Evolutionary conservation across 2,113 vertebrate species (phyloP), one percentile per base, ranked within the genome.

Genomic region (Hippopotamus amphibius): DNA sequence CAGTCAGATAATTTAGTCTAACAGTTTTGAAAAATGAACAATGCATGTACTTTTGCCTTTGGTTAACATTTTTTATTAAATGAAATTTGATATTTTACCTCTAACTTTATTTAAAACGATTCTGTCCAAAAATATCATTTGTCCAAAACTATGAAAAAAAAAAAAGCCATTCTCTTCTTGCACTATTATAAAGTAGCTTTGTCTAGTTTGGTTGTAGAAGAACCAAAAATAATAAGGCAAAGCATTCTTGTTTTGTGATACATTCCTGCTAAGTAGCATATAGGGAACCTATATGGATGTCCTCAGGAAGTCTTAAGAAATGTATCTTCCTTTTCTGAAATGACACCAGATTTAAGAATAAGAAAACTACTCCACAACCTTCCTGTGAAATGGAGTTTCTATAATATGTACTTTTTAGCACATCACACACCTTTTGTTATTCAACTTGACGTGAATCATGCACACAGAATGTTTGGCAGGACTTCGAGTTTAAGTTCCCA

Each of bases 391-490:
- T 82, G 21, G 59, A 96, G 53, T 61, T 50, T 37, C 26, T 48
- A 33, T 68, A 95, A 74, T 26, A 59, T 55, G 30, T 68, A 48
- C 71, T 92, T 84, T 77, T 87, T 71, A 97, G 83, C 28, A 88
- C 76, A 85, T 50, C 53, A 41, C 55, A 91, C 24, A 97, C 81
- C 83, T 96, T 96, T 97, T 95, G 76, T 97, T 95, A 71, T 88
- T 97, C 80, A 85, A 46, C 77, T 91, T 68, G 72, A 88, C 22
- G 15, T 97, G 97, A 98, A 83, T 97, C 98, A 97, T 91, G 50
- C 96, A 82, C 93, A 46, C 57, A 95, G 95, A 97, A 97, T 97
- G 74, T 96, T 97, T 98, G 98, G 97, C 97, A 96, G 68, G 61
- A 88, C 69, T 97, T 96, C 0, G 59, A 91, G 65, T 90, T 88